Conservation (phyloP, 2,888 invertebrate species). For the Tetramorium bicarinatum region DNA sequence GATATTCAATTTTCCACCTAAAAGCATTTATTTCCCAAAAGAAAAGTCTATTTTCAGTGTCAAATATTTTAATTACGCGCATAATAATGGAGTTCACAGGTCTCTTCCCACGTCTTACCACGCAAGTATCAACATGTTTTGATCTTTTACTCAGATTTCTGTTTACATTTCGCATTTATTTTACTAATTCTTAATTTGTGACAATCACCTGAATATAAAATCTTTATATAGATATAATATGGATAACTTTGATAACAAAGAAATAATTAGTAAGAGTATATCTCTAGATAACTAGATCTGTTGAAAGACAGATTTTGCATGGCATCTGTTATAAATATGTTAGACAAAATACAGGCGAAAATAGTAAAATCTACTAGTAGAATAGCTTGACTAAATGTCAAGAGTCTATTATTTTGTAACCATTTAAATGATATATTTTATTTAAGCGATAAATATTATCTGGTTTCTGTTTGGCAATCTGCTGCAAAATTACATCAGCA, state of each 20-base stretch:
- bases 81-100: slow-evolving; percentile 56
- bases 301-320: neutral
- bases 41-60: slow-evolving; percentile 16
- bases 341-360: neutral
- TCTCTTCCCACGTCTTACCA: slow-evolving; percentile 70
- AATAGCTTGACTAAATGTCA: neutral
- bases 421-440: neutral
- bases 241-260: neutral
- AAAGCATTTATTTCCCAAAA: slow-evolving; percentile 30
- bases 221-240: neutral
- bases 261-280: neutral
- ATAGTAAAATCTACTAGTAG: neutral
- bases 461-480: neutral
- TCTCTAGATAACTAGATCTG: neutral
- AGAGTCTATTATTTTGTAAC: neutral
- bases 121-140: slow-evolving; percentile 64
- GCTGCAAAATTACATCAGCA: neutral
- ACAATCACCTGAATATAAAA: neutral
- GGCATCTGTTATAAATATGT: neutral
- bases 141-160: neutral
- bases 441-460: neutral
- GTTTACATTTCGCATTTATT: neutral
- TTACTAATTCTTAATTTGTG: neutral
- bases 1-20: slow-evolving; percentile 58
- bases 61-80: neutral